Base-by-base conservation (phyloP, 2,797 vertebrate genomes). In the Oryzias sinensis region DNA sequence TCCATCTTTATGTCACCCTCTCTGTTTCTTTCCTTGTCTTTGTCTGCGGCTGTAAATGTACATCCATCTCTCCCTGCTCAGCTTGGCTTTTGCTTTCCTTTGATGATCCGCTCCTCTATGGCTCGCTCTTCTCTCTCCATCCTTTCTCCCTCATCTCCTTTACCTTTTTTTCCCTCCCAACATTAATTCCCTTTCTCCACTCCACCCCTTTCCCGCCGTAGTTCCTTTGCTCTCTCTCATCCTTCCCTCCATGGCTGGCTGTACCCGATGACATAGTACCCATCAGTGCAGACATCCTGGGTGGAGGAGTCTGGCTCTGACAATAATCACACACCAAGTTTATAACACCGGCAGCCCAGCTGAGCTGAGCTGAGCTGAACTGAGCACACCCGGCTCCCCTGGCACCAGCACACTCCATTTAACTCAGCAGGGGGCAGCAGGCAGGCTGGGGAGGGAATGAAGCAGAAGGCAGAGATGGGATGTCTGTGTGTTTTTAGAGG, bases 271-370 rank as follows among this genome's bases (percentile, higher is more conserved):
- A 89, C 89, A 88, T 61, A 77, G 84, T 85, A 81, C 79, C 83
- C 86, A 89, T 89, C 84, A 88, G 81, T 16, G 49, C 43, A 56
- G 83, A 81, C 87, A 82, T 80, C 87, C 82, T 78, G 86, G 84
- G 87, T 84, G 71, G 84, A 80, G 70, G 66, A 87, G 87, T 84
- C 85, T 86, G 73, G 77, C 86, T 82, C 83, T 67, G 73, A 79
- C 77, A 87, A 85, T 89, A 91, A 88, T 87, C 79, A 88, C 86
- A 87, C 77, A 89, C 84, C 81, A 90, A 89, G 89, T 83, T 90
- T 81, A 81, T 83, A 85, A 85, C 57, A 81, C 85, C 76, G 83
- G 72, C 82, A 85, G 81, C 73, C 73, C 77, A 77, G 82, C 76
- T 75, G 72, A 81, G 84, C 80, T 73, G 72, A 81, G 84, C 80